Evolutionary conservation across 2,113 vertebrate genomes (phyloP), one percentile per base, ranked within the genome.

Genomic region (Phalacrocorax brasilianus): DNA sequence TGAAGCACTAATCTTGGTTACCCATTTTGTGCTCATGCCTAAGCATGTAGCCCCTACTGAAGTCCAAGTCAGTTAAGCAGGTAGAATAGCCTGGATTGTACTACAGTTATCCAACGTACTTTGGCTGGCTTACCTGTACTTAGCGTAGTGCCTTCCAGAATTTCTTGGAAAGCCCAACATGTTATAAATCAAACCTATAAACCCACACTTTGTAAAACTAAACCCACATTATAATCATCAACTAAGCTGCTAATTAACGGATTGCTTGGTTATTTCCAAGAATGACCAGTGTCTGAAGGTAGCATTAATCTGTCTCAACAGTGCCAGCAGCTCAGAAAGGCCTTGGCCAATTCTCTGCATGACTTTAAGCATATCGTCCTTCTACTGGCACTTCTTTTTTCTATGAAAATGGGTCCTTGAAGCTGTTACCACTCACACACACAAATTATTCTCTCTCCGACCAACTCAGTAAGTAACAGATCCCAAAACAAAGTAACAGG

Each of bases 21-120:
- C 12, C 9, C 49, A n/a, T 12, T 42, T 45, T 79, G 42, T 56
- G 20, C 12, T 76, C 24, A 11, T 40, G 49, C 12, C 38, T 53
- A 35, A 86, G 23, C 23, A 24, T 6, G 26, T 4, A 40, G 20
- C 22, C 38, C 62, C 28, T 75, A 8, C n/a, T 24, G 33, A 66
- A 83, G 40, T 6, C 30, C 19, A 45, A 5, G 47, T 18, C 28
- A 49, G 12, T 62, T 77, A 32, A 0, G 0, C 12, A 1, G 1
- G 12, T 24, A 23, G 33, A 94, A 49, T 3, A 91, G 28, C 8
- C 14, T 45, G 53, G 11, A 44, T 35, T 44, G 22, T 33, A 26
- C 30, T n/a, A 26, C 40, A 42, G 45, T 33, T 87, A 78, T 14
- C 40, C 23, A 47, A n/a, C 5, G 35, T 15, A 14, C 8, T n/a